These are phyloP conservation scores for Chouioia cunea DNA, from an alignment of 2,888 invertebrate species.

Conservation along the genomic window DNA sequence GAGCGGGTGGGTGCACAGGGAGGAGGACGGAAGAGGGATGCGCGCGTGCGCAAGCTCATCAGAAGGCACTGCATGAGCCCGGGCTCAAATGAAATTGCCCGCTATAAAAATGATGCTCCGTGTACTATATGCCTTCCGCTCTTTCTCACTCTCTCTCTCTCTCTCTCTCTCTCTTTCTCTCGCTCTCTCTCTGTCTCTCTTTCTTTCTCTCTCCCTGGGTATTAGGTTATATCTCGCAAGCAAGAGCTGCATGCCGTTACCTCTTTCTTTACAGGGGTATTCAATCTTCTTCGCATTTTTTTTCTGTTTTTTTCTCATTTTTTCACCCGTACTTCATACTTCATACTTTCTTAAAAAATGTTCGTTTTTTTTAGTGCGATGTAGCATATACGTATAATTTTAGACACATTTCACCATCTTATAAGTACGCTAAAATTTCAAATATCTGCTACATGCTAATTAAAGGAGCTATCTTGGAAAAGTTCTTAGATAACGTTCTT, in stretches of 20 bases:
- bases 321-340: too few species aligned
- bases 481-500: too few species aligned
- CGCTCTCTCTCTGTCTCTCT: too few species aligned
- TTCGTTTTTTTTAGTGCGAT: too few species aligned
- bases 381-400: too few species aligned
- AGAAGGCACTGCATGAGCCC: constrained; percentile 67
- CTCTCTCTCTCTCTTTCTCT: too few species aligned
- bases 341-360: too few species aligned
- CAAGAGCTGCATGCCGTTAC: constrained; percentile 43
- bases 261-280: constrained; percentile 40
- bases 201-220: constrained; percentile 52
- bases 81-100: constrained; percentile 67
- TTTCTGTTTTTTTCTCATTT: constrained; percentile 2
- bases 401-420: too few species aligned
- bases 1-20: constrained; percentile 37
- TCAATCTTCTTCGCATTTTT: constrained; percentile 29
- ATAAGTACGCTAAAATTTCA: too few species aligned
- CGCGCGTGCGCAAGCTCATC: constrained; percentile 63
- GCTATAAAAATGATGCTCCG: constrained; percentile 64
- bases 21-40: constrained; percentile 42
- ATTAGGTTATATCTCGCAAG: constrained; percentile 56
- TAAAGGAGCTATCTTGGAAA: too few species aligned
- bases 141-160: background rate
- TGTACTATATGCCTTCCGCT: constrained; percentile 54
- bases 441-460: too few species aligned